Conservation (phyloP, 2,888 invertebrate genomes). For the Macrosoma leucophasiata region DNA sequence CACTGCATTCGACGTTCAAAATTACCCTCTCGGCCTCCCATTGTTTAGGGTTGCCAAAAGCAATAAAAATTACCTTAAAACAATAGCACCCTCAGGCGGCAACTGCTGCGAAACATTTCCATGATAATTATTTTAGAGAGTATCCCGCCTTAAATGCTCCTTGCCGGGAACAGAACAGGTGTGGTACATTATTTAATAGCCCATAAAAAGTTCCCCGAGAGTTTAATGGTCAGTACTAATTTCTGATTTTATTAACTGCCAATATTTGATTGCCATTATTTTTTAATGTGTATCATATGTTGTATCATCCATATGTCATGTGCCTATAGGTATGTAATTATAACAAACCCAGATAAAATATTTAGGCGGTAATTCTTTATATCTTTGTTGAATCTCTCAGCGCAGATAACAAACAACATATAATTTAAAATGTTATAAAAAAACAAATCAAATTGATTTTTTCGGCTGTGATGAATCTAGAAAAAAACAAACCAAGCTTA, state of each 20-base stretch:
- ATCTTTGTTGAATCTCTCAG: too few relatives aligned
- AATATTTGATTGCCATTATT: slow-evolving; percentile 18
- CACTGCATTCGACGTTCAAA: too few relatives aligned
- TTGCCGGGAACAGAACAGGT: slow-evolving; percentile 46
- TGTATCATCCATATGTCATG: too few relatives aligned
- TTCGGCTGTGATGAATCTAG: too few relatives aligned
- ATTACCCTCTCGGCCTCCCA: slow-evolving; percentile 60
- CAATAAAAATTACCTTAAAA: slow-evolving; percentile 70
- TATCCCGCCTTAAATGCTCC: slow-evolving; percentile 62
- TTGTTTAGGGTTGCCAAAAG: slow-evolving; percentile 69
- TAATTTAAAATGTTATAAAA: too few relatives aligned
- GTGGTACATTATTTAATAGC: slow-evolving; percentile 43
- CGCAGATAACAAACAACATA: too few relatives aligned
- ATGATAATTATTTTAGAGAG: slow-evolving; percentile 69
- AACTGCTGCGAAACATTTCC: slow-evolving; percentile 63
- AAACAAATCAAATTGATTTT: too few relatives aligned
- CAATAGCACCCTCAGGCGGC: slow-evolving; percentile 69
- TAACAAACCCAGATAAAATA: too few relatives aligned
- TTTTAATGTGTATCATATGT: too few relatives aligned
- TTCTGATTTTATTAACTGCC: slow-evolving; percentile 16
- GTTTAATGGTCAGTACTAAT: slow-evolving; percentile 26
- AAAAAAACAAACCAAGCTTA: too few relatives aligned
- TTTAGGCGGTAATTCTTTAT: too few relatives aligned
- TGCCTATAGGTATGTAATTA: too few relatives aligned
- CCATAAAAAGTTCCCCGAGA: slow-evolving; percentile 33